Conservation (phyloP, 2,113 vertebrate species). For the Peromyscus polionotus region DNA sequence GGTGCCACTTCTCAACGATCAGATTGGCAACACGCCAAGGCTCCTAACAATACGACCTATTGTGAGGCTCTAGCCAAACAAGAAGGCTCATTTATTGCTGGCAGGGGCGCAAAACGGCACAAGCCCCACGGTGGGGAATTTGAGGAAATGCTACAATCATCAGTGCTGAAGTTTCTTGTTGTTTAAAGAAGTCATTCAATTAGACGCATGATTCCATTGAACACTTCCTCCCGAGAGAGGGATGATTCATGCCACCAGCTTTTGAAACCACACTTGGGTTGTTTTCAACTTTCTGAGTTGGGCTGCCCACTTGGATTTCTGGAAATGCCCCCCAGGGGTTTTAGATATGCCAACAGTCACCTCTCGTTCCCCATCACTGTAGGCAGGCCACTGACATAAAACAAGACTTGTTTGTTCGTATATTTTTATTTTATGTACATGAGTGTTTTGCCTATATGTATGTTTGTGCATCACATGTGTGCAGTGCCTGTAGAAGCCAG, state of each 20-base stretch:
- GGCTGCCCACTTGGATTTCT: neutral
- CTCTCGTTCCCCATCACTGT: neutral
- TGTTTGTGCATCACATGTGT: too few species aligned
- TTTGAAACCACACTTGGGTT: neutral
- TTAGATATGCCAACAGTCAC: neutral
- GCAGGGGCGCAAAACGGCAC: constrained; percentile 15
- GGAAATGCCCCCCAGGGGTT: neutral
- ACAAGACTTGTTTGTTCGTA: neutral
- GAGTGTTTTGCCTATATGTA: neutral
- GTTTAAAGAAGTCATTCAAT: constrained; percentile 53
- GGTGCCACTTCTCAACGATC: constrained; percentile 44
- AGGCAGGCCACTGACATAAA: neutral
- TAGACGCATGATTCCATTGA: neutral
- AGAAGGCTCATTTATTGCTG: neutral
- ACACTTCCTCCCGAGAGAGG: constrained; percentile 32
- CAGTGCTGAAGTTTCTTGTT: constrained; percentile 19
- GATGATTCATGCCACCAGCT: neutral
- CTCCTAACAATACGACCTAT: neutral
- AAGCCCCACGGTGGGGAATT: neutral
- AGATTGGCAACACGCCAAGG: constrained; percentile 22
- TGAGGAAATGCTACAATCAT: constrained; percentile 42
- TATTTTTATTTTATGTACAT: neutral
- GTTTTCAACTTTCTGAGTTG: constrained; percentile 16
- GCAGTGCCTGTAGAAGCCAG: neutral
- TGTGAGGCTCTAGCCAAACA: neutral